Percentiles rank a stretch among this genome's conserved stretches.
phyloP scores from a whole-genome alignment of 2,888 invertebrate species.

The Drosophila parthenogenetica region DNA sequence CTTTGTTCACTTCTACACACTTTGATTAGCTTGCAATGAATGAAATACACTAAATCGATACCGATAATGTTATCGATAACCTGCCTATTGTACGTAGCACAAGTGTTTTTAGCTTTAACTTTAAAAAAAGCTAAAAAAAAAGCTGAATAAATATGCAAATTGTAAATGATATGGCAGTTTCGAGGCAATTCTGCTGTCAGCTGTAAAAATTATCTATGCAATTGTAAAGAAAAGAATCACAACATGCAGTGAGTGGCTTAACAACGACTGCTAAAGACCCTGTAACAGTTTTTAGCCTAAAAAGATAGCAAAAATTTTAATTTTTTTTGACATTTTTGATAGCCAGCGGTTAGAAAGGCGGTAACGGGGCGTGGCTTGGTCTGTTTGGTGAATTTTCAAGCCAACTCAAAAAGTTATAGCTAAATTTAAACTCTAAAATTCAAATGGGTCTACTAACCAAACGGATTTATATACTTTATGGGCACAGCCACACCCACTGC shows the following conservation, averaged over 20 bases:
- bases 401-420: no score
- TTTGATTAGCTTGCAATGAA: neutral
- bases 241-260: constrained; percentile 6
- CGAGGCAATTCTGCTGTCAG: constrained; percentile 36
- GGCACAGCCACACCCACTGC: no score
- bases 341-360: no score
- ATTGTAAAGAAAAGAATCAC: constrained; percentile 18
- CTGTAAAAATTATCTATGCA: constrained; percentile 15
- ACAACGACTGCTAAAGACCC: neutral
- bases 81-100: neutral
- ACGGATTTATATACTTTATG: no score
- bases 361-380: no score
- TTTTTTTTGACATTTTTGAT: no score
- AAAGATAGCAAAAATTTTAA: no score
- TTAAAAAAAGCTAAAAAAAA: constrained; percentile 15
- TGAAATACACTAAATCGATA: constrained; percentile 2
- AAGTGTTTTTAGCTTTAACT: neutral
- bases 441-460: no score
- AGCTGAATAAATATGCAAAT: constrained; percentile 11
- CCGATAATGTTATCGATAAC: constrained; percentile 14
- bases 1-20: no score
- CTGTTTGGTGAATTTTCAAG: no score
- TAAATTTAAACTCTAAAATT: no score
- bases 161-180: constrained; percentile 9
- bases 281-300: no score